Evolutionary conservation across 2,113 vertebrate species (phyloP).

Genomic region (Amphiprion percula): DNA sequence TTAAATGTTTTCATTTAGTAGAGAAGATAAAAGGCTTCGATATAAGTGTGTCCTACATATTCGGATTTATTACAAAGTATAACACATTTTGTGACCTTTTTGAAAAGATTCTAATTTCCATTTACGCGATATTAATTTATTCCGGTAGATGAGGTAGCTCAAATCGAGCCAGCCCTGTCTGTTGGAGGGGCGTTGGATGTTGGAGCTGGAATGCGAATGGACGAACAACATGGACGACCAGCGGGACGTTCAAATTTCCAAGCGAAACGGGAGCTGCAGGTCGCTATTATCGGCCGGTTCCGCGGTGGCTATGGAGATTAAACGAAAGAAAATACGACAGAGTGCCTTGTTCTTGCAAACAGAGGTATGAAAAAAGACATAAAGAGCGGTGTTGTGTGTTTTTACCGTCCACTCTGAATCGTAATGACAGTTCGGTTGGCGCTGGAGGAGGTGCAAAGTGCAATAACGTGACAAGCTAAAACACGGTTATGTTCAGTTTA

Average conservation of each 20-base stretch:
- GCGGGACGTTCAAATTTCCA: constrained; percentile 86
- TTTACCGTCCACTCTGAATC: background rate
- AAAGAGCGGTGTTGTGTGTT: background rate
- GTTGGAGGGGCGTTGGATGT: constrained; percentile 42
- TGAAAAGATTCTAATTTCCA: background rate
- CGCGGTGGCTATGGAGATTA: constrained; percentile 85
- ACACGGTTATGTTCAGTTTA: background rate
- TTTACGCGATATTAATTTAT: rapidly evolving
- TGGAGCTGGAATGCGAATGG: constrained; percentile 49
- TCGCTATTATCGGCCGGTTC: constrained; percentile 75
- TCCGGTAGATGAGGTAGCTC: rapidly evolving
- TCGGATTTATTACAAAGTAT: background rate
- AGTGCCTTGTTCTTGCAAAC: constrained; percentile 76
- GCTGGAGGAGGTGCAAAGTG: constrained; percentile 28
- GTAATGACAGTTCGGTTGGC: constrained; percentile 4
- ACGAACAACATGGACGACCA: constrained; percentile 72
- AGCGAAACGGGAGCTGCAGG: constrained; percentile 54
- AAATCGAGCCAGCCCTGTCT: constrained; percentile 22
- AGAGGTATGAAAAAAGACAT: constrained; percentile 67
- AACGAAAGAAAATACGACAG: constrained; percentile 84
- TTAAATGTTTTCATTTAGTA: no score
- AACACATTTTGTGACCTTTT: background rate
- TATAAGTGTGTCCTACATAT: no score
- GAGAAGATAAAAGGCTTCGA: no score
- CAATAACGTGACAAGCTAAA: background rate